phyloP scores from a whole-genome alignment of 2,113 vertebrate genomes.

The Fukomys damarensis region DNA sequence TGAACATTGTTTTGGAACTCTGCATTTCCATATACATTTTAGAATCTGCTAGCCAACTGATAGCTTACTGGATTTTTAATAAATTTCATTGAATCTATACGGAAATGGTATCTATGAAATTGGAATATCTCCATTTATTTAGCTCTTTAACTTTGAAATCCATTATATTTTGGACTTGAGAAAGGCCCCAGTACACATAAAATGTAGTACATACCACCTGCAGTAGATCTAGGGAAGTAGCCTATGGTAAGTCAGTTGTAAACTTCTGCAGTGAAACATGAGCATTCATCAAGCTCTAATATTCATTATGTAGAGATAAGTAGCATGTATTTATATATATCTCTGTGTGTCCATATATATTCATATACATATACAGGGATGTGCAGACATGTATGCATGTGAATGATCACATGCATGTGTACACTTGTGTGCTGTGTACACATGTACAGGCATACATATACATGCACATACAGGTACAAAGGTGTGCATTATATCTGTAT shows the following conservation, averaged over 20 bases:
- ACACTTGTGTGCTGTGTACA: background rate
- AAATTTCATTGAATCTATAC: too few relatives aligned
- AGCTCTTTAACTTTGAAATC: background rate
- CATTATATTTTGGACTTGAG: background rate
- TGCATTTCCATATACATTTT: background rate
- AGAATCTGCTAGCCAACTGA: background rate
- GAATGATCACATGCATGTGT: too few relatives aligned
- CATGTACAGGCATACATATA: background rate
- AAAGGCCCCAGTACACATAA: background rate
- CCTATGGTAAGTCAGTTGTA: too few relatives aligned
- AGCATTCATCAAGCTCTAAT: background rate
- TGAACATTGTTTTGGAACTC: too few relatives aligned
- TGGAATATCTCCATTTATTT: background rate
- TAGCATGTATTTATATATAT: too few relatives aligned
- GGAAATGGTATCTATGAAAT: background rate
- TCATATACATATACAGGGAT: background rate
- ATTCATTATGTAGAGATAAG: background rate
- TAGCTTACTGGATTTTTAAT: background rate
- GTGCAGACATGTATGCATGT: too few relatives aligned
- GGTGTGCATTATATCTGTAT: background rate
- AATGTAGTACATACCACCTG: accelerated
- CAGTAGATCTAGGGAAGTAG: background rate
- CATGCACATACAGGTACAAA: background rate
- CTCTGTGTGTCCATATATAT: too few relatives aligned
- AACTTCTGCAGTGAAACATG: accelerated